Conservation (phyloP, 92 coral and sea anemone species). For the Zoanthus solanderi region DNA sequence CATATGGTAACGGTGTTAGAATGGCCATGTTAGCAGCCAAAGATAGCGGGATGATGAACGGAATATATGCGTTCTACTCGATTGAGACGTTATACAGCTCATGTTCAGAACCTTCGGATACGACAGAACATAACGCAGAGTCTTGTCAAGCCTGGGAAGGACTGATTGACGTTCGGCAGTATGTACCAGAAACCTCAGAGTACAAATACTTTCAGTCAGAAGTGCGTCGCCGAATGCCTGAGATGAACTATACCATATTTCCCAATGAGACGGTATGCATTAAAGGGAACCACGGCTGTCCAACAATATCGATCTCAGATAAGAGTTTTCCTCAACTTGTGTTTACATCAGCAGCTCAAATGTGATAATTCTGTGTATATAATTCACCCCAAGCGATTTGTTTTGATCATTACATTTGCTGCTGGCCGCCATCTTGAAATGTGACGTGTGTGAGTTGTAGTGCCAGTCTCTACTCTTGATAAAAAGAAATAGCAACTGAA, state of each 20-base stretch:
- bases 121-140: slow-evolving; percentile 62
- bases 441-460: no score
- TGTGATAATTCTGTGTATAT: no score
- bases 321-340: no score
- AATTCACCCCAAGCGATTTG: no score
- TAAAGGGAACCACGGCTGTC: no score
- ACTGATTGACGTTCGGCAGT: slow-evolving; percentile 64
- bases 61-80: slow-evolving; percentile 60
- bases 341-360: no score
- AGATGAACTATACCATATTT: slow-evolving; percentile 60
- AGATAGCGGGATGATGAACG: slow-evolving; percentile 80
- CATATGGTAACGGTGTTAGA: slow-evolving; percentile 69
- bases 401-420: no score
- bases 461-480: no score
- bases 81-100: slow-evolving; percentile 53
- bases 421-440: no score
- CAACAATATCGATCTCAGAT: no score
- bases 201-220: slow-evolving; percentile 60
- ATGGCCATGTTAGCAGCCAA: slow-evolving; percentile 56
- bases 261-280: slow-evolving; percentile 53
- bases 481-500: no score
- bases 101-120: slow-evolving; percentile 26
- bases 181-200: slow-evolving; percentile 62
- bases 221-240: slow-evolving; percentile 79
- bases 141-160: slow-evolving; percentile 82